Base-by-base conservation (phyloP, 2,888 invertebrate species). In the Agapostemon virescens region DNA sequence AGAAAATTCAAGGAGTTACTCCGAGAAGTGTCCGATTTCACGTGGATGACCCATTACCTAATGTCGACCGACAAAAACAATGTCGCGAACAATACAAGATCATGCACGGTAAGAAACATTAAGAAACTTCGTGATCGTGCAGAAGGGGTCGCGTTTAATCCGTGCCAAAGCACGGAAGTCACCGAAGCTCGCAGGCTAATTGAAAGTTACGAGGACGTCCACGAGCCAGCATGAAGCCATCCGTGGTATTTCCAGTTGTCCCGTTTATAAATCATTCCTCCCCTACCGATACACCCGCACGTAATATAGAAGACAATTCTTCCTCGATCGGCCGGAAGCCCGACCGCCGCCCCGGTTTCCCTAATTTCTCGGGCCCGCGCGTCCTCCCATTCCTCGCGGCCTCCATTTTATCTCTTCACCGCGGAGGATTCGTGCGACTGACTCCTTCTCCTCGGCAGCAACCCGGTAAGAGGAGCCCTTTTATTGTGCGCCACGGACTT, bases 401-500 rank as follows among this genome's bases (percentile, higher is more conserved):
- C 36, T 33, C 38, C n/a, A 4, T 49, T 71, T 61, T 17, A 64
- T 72, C 70, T 11, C 15, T 38, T 33, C 49, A 30, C 15, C 49
- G 2, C 17, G 40, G 9, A 69, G 55, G 45, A 68, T 40, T 33
- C 67, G 80, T 42, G 69, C 72, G 40, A 73, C 45, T 17, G 55
- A 64, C 30, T 69, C 64, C 64, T 77, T 38, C 74, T 63, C 69
- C 55, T 61, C 64, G 58, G 38, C 20, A 63, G 68, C 42, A 61
- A 40, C 49, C 63, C 66, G 69, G 69, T 67, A 81, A 79, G 84
- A 84, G 78, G 83, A 79, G 82, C 70, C 52, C 79, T 86, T 89
- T 91, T 90, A 90, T 90, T 89, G 90, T 86, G 85, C 86, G 85
- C 85, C 83, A 76, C 45, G 82, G 86, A 90, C 86, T 90, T 91